Percentiles rank a stretch among this genome's conserved stretches.
These are phyloP conservation scores for Adelges cooleyi DNA, from an alignment of 1,140 invertebrate species.

Conservation along the genomic window DNA sequence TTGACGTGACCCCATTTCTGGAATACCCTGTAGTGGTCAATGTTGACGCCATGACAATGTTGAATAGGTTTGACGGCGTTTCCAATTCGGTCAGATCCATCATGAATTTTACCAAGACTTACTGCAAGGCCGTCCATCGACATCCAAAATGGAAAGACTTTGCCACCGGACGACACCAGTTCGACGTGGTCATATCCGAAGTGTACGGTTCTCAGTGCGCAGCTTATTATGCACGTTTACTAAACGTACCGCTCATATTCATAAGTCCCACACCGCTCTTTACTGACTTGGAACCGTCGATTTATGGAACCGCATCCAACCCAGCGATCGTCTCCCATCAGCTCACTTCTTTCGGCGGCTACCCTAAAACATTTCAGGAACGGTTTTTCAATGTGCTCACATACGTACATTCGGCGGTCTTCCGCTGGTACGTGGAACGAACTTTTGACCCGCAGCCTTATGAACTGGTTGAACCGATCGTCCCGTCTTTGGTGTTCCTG, in stretches of 20 bases:
- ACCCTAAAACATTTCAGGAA: too few species aligned
- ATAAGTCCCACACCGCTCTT: neutral
- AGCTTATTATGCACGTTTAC: neutral
- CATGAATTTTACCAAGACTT: neutral
- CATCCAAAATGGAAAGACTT: neutral
- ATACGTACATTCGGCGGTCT: too few species aligned
- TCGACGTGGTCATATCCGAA: neutral
- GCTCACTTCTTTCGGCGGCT: too few species aligned
- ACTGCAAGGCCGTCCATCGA: neutral
- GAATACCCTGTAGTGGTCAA: neutral
- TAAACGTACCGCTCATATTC: neutral
- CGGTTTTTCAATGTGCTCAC: too few species aligned
- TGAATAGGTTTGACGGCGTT: neutral
- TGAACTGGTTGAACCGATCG: too few species aligned
- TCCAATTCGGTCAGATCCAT: neutral
- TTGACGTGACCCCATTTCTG: neutral
- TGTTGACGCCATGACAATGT: neutral
- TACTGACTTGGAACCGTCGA: too few species aligned
- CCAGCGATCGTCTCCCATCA: too few species aligned
- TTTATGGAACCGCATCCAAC: too few species aligned
- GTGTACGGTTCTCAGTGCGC: neutral
- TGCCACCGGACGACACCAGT: neutral
- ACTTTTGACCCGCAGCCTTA: too few species aligned
- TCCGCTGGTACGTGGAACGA: too few species aligned
- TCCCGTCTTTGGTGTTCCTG: slow-evolving; percentile 41